Evolutionary conservation across 2,888 invertebrate species (phyloP).

Genomic region (Mimachlamys varia): DNA sequence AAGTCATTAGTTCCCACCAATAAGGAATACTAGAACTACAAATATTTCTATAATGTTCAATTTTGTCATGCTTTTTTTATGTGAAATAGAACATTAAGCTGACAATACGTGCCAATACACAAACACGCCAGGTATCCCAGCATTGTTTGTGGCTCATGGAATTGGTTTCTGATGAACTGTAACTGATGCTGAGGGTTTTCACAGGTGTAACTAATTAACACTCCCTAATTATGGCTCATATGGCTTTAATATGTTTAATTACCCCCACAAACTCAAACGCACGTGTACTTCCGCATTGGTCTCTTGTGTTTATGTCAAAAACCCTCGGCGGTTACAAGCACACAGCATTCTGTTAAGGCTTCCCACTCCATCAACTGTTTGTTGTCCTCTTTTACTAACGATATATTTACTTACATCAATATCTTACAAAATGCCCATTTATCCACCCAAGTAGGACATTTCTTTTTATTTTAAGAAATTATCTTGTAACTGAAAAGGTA

Average conservation of each 20-base stretch:
- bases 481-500: not conserved
- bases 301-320: conserved; percentile 26
- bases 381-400: not conserved
- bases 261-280: not conserved
- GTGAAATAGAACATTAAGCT: not conserved
- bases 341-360: not conserved
- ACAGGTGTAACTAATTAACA: conserved; percentile 11
- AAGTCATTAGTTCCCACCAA: not conserved
- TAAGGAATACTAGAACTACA: not conserved
- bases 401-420: conserved; percentile 10
- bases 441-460: not conserved
- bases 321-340: not conserved
- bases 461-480: not conserved
- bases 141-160: not conserved
- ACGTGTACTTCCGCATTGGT: conserved; percentile 25
- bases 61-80: not conserved
- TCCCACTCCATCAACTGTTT: not conserved
- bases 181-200: conserved; percentile 31
- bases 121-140: not conserved
- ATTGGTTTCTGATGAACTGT: conserved; percentile 16
- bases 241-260: conserved; percentile 24
- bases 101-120: not conserved
- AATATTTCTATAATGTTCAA: not conserved
- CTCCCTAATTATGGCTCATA: conserved; percentile 31
- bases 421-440: conserved; percentile 8